Evolutionary conservation across 2,797 vertebrate species (phyloP), one percentile per base, ranked within the genome.

Genomic region (Gymnoscopelus braueri): DNA sequence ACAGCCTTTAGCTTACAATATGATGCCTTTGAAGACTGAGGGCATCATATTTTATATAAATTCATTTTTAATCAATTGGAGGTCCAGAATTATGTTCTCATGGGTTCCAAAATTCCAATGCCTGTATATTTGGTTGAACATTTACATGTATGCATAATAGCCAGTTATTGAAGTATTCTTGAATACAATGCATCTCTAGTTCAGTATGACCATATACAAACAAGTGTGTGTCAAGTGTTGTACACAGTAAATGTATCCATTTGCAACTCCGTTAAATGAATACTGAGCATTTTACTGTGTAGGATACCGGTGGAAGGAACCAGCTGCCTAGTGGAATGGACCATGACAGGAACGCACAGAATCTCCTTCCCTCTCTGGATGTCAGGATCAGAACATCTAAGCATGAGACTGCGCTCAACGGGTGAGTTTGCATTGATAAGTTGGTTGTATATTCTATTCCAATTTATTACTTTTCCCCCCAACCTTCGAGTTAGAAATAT

Each of bases 361-460:
- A 95, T 68, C 94, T 95, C 0, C 93, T 95, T 32, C 95, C 95
- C 3, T 92, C 96, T 84, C 93, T 96, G 89, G 96, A 98, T 74
- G 89, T 96, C 78, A 94, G 97, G 83, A 97, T 96, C 77, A 95
- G 97, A 94, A 93, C 92, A 68, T 94, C 95, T 51, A 97, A 95
- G 88, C 95, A 96, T 54, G 97, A 98, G 86, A 96, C 97, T 3
- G 96, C 96, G 88, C 95, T 98, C 50, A 98, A 97, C 85, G 97
- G 96, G 97, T 97, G 86, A 87, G 95, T 92, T 56, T 9, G 48
- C 58, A 3, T 53, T 52, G 50, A 49, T 44, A 15, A 24, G 15
- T 19, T 12, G 11, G 24, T 10, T 23, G 24, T 58, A 26, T 39
- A 39, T 39, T 39, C 0, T 39, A 39, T 39, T 44, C 39, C 8